These are phyloP conservation scores for Cyaniris semiargus DNA, from an alignment of 2,888 invertebrate genomes.

Conservation along the genomic window DNA sequence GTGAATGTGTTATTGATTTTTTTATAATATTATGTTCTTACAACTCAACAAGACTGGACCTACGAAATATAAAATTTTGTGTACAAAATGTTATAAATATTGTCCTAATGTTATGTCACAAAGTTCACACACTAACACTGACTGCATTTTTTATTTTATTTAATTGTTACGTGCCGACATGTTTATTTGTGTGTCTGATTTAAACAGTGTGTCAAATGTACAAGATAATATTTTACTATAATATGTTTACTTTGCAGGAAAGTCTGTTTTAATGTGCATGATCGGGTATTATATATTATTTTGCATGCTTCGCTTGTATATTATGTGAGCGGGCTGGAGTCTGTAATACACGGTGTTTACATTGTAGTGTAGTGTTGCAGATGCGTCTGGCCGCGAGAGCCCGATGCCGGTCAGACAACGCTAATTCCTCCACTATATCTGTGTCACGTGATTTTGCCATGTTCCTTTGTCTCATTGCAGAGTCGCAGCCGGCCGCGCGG, in stretches of 20 bases:
- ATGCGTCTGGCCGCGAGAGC: constrained; percentile 68
- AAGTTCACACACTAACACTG: neutral
- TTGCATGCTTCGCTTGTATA: constrained; percentile 37
- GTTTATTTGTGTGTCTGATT: neutral
- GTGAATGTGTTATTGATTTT: no score
- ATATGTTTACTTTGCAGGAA: constrained; percentile 41
- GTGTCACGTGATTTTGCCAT: constrained; percentile 68
- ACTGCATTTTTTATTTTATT: neutral
- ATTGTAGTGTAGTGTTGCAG: constrained; percentile 78
- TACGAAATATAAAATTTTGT: neutral
- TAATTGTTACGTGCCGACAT: neutral
- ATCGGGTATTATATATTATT: constrained; percentile 40
- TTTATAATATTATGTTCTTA: no score
- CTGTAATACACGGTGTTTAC: constrained; percentile 42
- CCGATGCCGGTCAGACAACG: constrained; percentile 60
- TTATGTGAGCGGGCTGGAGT: neutral
- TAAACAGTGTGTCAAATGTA: neutral
- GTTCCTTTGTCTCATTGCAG: constrained; percentile 75
- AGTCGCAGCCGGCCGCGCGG: constrained; percentile 53
- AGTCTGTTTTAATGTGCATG: constrained; percentile 39
- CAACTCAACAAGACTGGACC: no score
- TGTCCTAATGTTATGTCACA: neutral
- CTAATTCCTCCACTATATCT: constrained; percentile 42
- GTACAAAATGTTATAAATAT: neutral
- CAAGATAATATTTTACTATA: constrained; percentile 34